phyloP scores from a whole-genome alignment of 2,113 vertebrate genomes.

The Prionailurus viverrinus region DNA sequence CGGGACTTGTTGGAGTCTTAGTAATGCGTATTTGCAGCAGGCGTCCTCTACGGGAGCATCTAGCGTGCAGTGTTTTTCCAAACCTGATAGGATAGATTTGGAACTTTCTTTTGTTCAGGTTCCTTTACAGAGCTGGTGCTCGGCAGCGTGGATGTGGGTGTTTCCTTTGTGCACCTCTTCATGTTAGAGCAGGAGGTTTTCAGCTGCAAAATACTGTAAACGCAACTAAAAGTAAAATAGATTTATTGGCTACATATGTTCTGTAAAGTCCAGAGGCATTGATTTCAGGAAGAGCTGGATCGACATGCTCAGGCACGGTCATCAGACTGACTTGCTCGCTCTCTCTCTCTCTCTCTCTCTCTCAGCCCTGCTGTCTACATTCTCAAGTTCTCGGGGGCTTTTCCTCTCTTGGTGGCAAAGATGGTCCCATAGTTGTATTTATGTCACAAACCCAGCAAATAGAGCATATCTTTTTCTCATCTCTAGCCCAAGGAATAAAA shows the following conservation, averaged over 20 bases:
- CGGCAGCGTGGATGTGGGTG: neutral
- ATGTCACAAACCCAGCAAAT: neutral
- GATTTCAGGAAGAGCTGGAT: slow-evolving; percentile 1
- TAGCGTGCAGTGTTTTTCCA: neutral
- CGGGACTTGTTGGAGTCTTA: neutral
- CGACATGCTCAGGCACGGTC: neutral
- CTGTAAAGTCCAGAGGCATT: neutral
- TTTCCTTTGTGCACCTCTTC: neutral
- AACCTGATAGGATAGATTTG: neutral
- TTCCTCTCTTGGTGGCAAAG: neutral
- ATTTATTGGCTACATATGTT: neutral
- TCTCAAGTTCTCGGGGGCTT: neutral
- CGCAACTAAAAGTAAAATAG: neutral
- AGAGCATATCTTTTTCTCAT: neutral
- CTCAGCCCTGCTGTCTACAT: neutral
- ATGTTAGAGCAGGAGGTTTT: neutral
- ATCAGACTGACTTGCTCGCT: neutral
- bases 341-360: too few species aligned
- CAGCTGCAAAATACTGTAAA: neutral
- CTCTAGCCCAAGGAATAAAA: neutral
- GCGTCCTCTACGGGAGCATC: neutral
- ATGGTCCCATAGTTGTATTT: neutral
- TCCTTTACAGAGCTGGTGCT: neutral
- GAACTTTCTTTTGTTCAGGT: neutral
- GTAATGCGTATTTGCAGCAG: neutral